Evolutionary conservation across 2,888 invertebrate species (phyloP), one percentile per base, ranked within the genome.

Genomic region (Sarcophaga carnaria): DNA sequence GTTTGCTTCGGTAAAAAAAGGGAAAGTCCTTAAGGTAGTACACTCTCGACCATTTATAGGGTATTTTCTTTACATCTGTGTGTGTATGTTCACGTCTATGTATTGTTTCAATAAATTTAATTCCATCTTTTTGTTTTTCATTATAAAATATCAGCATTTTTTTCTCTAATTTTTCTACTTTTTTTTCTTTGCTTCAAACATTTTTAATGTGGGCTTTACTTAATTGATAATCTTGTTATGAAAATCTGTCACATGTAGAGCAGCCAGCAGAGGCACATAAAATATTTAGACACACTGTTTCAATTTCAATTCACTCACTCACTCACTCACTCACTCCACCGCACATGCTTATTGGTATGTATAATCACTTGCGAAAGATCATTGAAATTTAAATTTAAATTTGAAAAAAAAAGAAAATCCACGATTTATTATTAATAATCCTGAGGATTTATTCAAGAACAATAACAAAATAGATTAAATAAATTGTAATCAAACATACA

Each of bases 191-290:
- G 22, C 22, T 22, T 77, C 64, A 22, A 37, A 47, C 70, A 11
- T 72, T 75, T 80, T 75, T n/a, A 70, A 70, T 83, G 86, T 86
- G 83, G 86, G 86, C 62, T 83, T 86, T 54, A 75, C 78, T 80
- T 83, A 86, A 86, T 86, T 86, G 83, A 86, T 86, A 86, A 86
- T 86, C 86, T 86, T 78, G 86, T 83, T 83, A 86, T 78, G 77
- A 83, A 86, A 86, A 86, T 83, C 83, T 86, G 86, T 86, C 86
- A 86, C 83, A 86, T 80, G 70, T 86, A 81, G 86, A 86, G 86
- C 86, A 86, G 10, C 10, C 86, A 86, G 37, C 37, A 64, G 22
- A 63, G 49, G 54, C 37, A 20, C 12, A 67, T 76, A 27, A 59
- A 25, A 72, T 17, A 72, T 45, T 70, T 54, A 84, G 74, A 75